Conservation (phyloP, 2,113 vertebrate genomes). For the Platysternon megacephalum region DNA sequence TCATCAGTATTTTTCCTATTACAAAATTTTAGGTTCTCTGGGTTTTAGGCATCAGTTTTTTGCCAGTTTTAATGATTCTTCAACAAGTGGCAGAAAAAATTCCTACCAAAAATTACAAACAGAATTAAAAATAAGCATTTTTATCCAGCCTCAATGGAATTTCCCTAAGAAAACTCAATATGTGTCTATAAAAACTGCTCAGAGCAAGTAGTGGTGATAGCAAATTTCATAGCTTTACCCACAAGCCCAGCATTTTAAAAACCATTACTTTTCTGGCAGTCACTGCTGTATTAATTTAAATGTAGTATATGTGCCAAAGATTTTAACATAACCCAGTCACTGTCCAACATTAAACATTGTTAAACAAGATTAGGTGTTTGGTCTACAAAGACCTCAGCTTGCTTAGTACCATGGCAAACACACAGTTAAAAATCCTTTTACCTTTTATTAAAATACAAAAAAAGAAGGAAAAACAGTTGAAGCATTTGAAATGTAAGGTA, state of each 20-base stretch:
- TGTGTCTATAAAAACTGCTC: slow-evolving; percentile 11
- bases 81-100: not conserved
- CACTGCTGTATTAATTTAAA: not conserved
- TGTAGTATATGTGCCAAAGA: too few relatives aligned
- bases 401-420: not conserved
- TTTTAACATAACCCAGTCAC: too few relatives aligned
- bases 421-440: too few relatives aligned
- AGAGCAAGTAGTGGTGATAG: not conserved
- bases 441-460: too few relatives aligned
- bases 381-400: too few relatives aligned
- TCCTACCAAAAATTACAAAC: not conserved
- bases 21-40: too few relatives aligned
- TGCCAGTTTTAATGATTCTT: not conserved
- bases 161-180: slow-evolving; percentile 14
- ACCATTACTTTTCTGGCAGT: slow-evolving; percentile 48
- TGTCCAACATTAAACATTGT: too few relatives aligned
- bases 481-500: too few relatives aligned
- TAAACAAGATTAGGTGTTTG: too few relatives aligned
- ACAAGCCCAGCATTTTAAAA: slow-evolving; percentile 36
- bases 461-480: too few relatives aligned
- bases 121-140: not conserved
- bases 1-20: too few relatives aligned
- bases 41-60: too few relatives aligned
- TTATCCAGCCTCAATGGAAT: not conserved
- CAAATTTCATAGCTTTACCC: slow-evolving; percentile 18